These are phyloP conservation scores for Otolemur garnettii DNA, from an alignment of 2,113 vertebrate genomes.

Conservation along the genomic window DNA sequence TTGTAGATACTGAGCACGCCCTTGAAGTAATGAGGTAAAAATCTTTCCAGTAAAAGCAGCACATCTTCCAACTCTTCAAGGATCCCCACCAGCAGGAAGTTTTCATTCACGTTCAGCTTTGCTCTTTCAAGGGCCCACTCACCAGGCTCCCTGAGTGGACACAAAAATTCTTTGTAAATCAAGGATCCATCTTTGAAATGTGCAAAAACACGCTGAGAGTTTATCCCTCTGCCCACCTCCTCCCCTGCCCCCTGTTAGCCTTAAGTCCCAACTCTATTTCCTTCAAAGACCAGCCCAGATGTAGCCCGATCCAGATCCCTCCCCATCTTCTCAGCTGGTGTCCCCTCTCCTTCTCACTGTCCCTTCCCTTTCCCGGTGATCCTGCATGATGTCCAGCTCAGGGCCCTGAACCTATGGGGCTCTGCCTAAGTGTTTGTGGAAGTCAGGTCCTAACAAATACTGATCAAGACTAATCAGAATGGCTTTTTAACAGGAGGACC, in stretches of 20 bases:
- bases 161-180: conserved; percentile 43
- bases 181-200: not conserved
- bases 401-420: not conserved
- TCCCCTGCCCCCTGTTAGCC: accelerated
- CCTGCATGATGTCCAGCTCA: accelerated
- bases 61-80: conserved; percentile 99
- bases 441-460: not conserved
- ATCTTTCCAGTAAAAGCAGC: conserved; percentile 97
- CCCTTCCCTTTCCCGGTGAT: no score
- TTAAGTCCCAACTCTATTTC: not conserved
- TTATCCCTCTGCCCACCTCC: no score
- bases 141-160: conserved; percentile 93
- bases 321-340: not conserved
- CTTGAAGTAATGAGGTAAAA: conserved; percentile 99
- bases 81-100: conserved; percentile 98
- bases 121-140: conserved; percentile 97
- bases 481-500: not conserved
- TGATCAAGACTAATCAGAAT: not conserved
- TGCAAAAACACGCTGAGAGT: not conserved
- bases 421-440: not conserved
- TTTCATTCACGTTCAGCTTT: conserved; percentile 97
- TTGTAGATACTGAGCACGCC: conserved; percentile 98
- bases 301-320: no score
- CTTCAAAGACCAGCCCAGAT: not conserved
- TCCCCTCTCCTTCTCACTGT: accelerated